These are phyloP conservation scores for Argentina silus DNA, from an alignment of 2,797 vertebrate species.

Conservation along the genomic window DNA sequence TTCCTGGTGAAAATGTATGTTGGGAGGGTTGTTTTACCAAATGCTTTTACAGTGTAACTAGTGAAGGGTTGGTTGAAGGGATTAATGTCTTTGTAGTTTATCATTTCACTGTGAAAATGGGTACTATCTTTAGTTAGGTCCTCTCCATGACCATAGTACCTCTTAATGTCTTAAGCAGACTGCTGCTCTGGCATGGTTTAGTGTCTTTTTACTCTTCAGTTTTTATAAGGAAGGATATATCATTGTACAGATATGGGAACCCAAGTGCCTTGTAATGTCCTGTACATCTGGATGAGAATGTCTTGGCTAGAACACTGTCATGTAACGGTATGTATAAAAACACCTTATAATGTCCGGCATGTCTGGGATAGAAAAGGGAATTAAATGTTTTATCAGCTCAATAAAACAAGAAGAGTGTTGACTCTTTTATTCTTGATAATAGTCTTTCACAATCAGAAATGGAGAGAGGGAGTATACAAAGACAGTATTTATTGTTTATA, in stretches of 20 bases:
- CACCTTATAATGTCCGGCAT: not conserved
- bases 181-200: not conserved
- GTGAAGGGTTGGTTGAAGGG: not conserved
- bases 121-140: no score
- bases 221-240: not conserved
- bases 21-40: not conserved
- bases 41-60: not conserved
- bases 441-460: slow-evolving; percentile 21
- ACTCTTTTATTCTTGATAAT: not conserved
- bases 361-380: slow-evolving; percentile 5
- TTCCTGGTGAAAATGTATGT: not conserved
- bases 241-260: slow-evolving; percentile 11
- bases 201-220: slow-evolving; percentile 2
- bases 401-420: slow-evolving; percentile 9
- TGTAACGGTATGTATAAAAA: not conserved
- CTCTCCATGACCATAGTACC: no score
- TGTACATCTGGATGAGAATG: not conserved
- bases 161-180: not conserved
- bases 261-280: slow-evolving; percentile 19
- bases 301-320: no score
- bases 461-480: slow-evolving; percentile 37
- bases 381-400: slow-evolving; percentile 5
- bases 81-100: not conserved
- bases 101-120: not conserved
- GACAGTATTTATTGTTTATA: slow-evolving; percentile 42